Evolutionary conservation across 2,113 vertebrate species (phyloP), one percentile per base, ranked within the genome.

Genomic region (Cynopterus brachyotis): DNA sequence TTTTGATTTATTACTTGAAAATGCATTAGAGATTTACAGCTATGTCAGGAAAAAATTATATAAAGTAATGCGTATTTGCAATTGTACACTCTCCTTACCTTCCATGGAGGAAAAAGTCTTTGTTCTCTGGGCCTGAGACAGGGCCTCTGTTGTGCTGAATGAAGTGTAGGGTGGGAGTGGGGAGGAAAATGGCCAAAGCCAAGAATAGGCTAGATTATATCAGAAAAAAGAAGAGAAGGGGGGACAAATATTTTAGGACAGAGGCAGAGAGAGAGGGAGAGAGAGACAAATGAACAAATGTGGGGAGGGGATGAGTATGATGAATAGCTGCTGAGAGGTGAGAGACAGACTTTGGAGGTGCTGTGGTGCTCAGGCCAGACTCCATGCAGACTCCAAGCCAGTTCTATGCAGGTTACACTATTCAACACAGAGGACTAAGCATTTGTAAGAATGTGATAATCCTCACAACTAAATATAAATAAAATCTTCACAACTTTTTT

Each of bases 1-100:
- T 94, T 96, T 47, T 87, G 90, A 94, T 86, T 92, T 69, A 87
- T 92, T 97, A 91, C 92, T 89, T 89, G n/a, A 32, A 93, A 67
- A 83, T 89, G 20, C 95, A 87, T 3, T 75, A 62, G 78, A 95
- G 62, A 95, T 85, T 94, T 95, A 82, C 55, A 62, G 60, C 62
- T 86, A 47, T 45, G 57, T 75, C 93, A 88, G 86, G 50, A 78
- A 69, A 84, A 96, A 93, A 53, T n/a, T 91, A 73, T 62, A 64
- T 72, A 24, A 85, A 67, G 22, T 82, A 67, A 89, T 37, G 40
- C n/a, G 47, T 57, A 47, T 62, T 91, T 91, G 70, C 37, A 84
- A 37, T 78, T 85, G 47, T 67, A 57, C 0, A 10, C 13, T 86
- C 20, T 22, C 3, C 16, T 94, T 88, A 28, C 40, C 32, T 80